Percentiles rank a stretch among this genome's conserved stretches.
Evolutionary conservation across 1,140 invertebrate species (phyloP).

Genomic region (Drosophila subpulchrella): DNA sequence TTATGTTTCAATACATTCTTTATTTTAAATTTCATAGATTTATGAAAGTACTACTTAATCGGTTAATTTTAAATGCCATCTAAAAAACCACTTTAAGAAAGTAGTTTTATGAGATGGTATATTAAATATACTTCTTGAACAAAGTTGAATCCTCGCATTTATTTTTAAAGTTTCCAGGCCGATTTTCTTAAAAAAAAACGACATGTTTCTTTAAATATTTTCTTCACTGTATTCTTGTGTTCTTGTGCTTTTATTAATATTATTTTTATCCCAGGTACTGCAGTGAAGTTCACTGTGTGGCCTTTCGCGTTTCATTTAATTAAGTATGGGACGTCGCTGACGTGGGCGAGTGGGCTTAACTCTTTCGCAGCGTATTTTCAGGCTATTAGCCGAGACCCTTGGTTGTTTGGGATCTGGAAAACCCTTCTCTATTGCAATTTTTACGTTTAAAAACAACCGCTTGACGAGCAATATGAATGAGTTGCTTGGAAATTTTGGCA

Average conservation of each 20-base stretch:
- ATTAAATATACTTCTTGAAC: neutral
- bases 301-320: slow-evolving; percentile 69
- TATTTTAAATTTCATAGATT: too few species aligned
- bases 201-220: neutral
- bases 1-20: too few species aligned
- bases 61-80: too few species aligned
- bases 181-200: neutral
- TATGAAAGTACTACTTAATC: too few species aligned
- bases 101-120: neutral
- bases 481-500: slow-evolving; percentile 66
- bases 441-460: slow-evolving; percentile 37
- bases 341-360: slow-evolving; percentile 48
- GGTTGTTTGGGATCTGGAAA: neutral
- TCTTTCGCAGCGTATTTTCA: slow-evolving; percentile 56
- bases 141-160: neutral
- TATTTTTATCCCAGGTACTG: slow-evolving; percentile 7
- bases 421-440: slow-evolving; percentile 17
- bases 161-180: neutral
- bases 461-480: slow-evolving; percentile 67
- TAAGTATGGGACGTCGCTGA: slow-evolving; percentile 39
- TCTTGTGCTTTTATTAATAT: slow-evolving; percentile 24
- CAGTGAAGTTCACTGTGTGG: slow-evolving; percentile 45
- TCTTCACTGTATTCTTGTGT: slow-evolving; percentile 19
- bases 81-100: neutral
- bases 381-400: slow-evolving; percentile 22